Evolutionary conservation across 2,888 invertebrate genomes (phyloP).

Genomic region (Metopia argyrocephala): DNA sequence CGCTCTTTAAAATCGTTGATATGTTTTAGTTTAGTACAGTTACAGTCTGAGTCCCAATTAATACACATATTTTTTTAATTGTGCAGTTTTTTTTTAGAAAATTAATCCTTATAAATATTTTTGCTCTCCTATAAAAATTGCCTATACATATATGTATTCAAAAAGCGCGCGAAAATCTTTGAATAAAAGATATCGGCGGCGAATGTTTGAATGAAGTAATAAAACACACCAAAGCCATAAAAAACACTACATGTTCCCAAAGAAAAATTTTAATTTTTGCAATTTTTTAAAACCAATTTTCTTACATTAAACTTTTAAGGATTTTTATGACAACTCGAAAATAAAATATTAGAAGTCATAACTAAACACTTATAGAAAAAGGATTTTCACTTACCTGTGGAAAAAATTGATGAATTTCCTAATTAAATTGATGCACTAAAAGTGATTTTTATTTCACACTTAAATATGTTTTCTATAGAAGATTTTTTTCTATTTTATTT

Average conservation of each 20-base stretch:
- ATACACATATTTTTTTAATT: constrained; percentile 18
- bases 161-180: constrained; percentile 59
- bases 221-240: background rate
- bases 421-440: constrained; percentile 65
- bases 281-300: constrained; percentile 63
- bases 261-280: constrained; percentile 34
- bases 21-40: constrained; percentile 2
- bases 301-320: constrained; percentile 66
- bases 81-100: background rate
- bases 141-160: background rate
- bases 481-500: constrained; percentile 24
- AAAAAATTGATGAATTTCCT: constrained; percentile 61
- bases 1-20: background rate
- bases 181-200: background rate
- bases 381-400: constrained; percentile 70
- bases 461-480: constrained; percentile 43
- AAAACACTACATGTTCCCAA: background rate
- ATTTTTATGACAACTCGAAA: constrained; percentile 68
- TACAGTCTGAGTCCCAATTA: constrained; percentile 45
- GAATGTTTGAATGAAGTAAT: background rate
- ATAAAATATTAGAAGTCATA: constrained; percentile 69
- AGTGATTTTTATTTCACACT: constrained; percentile 53
- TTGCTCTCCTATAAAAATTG: background rate
- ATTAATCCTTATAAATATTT: background rate
- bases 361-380: constrained; percentile 66